phyloP scores from a whole-genome alignment of 1,140 invertebrate genomes.

The Zaprionus africanus region DNA sequence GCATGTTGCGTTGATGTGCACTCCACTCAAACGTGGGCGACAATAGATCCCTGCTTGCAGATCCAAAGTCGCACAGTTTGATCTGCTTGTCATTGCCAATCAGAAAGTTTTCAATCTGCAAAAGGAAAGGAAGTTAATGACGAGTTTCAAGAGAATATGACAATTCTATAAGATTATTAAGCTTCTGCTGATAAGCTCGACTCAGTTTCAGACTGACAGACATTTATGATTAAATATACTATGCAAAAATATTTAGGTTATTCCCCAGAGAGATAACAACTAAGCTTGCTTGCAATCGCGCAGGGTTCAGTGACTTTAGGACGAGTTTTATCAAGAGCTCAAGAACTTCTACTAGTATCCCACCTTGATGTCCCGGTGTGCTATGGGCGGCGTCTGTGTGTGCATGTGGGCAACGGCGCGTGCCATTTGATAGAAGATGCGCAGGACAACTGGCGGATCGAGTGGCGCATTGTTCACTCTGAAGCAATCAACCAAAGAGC shows the following conservation, averaged over 20 bases:
- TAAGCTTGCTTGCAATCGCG: neutral
- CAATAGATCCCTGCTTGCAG: conserved; percentile 94
- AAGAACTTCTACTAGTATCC: neutral
- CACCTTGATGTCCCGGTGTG: conserved; percentile 93
- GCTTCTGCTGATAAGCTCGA: neutral
- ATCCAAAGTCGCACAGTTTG: conserved; percentile 99
- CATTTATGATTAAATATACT: neutral
- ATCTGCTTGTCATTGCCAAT: conserved; percentile 92
- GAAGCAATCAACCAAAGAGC: conserved; percentile 92
- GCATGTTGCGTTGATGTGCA: conserved; percentile 93
- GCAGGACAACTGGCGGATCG: conserved; percentile 90
- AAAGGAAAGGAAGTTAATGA: conserved; percentile 18
- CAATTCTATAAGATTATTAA: neutral
- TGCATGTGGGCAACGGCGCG: conserved; percentile 97
- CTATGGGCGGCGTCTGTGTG: conserved; percentile 93
- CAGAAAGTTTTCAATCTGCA: conserved; percentile 87
- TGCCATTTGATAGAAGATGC: conserved; percentile 96
- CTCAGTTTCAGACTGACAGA: neutral
- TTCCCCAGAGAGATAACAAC: neutral
- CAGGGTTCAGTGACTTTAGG: neutral
- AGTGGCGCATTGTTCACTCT: conserved; percentile 87
- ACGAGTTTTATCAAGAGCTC: neutral
- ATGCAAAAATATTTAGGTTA: conserved; percentile 3
- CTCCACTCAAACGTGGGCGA: conserved; percentile 95
- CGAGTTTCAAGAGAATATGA: neutral